Evolutionary conservation across 2,113 vertebrate genomes (phyloP).

Genomic region (Acanthisitta chloris): DNA sequence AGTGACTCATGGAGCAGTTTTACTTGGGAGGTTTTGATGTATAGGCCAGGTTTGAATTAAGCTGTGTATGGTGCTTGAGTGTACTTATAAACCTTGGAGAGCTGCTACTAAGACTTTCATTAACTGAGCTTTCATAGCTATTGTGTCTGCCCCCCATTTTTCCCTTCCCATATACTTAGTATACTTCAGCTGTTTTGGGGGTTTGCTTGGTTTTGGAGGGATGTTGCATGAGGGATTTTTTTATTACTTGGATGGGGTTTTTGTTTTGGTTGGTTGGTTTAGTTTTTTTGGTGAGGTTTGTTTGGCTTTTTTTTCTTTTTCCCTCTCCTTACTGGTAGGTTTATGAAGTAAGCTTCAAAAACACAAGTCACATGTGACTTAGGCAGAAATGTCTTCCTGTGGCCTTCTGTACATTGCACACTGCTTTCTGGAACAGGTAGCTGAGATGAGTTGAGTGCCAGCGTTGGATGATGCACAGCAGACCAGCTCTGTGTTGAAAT

Average conservation of each 20-base stretch:
- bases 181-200: background rate
- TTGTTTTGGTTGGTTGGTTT: background rate
- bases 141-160: background rate
- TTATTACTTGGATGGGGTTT: background rate
- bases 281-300: background rate
- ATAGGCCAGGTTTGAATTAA: background rate
- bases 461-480: fast-evolving
- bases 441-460: background rate
- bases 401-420: background rate
- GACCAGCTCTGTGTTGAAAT: background rate
- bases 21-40: background rate
- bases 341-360: background rate
- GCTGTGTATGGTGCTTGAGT: background rate
- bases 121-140: background rate
- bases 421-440: background rate
- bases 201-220: background rate
- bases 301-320: background rate
- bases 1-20: background rate
- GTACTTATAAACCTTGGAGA: background rate
- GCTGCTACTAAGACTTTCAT: background rate
- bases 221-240: background rate
- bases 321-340: background rate
- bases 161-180: too few species aligned
- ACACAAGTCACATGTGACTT: fast-evolving
- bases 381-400: background rate